phyloP scores from a whole-genome alignment of 64 coral and sea anemone species.

The Montipora capricornis region DNA sequence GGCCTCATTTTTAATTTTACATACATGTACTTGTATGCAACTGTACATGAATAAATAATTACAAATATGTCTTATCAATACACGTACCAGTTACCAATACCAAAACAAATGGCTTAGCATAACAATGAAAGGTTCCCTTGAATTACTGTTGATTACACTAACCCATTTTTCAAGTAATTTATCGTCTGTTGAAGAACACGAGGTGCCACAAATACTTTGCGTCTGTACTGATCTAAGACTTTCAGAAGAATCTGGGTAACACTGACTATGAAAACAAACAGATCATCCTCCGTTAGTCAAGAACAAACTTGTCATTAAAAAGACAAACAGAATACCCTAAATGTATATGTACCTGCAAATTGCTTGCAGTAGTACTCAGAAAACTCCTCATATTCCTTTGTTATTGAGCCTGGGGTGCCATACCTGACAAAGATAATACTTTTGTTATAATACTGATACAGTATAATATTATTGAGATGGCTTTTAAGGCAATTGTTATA shows the following conservation, averaged over 20 bases:
- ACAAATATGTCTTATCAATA: too few relatives aligned
- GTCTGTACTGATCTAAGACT: constrained; percentile 88
- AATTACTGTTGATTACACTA: constrained; percentile 1
- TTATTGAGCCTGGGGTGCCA: constrained; percentile 91
- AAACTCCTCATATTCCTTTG: constrained; percentile 86
- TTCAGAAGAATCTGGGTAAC: constrained; percentile 84
- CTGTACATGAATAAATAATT: too few relatives aligned
- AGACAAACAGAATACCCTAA: background rate
- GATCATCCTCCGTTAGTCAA: background rate
- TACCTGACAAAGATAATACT: constrained; percentile 52
- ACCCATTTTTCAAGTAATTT: constrained; percentile 96
- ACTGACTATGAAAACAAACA: constrained; percentile 52
- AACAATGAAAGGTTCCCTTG: too few relatives aligned
- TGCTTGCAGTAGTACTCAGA: constrained; percentile 92
- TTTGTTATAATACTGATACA: background rate
- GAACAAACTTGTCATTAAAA: background rate
- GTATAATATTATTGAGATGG: too few relatives aligned
- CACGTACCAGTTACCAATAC: too few relatives aligned
- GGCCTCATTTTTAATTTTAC: too few relatives aligned
- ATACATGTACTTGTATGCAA: too few relatives aligned
- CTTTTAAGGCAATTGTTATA: too few relatives aligned
- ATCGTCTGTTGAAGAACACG: constrained; percentile 84
- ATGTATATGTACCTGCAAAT: constrained; percentile 76
- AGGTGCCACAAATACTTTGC: constrained; percentile 80
- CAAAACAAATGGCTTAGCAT: too few relatives aligned